Percentiles rank a stretch among this genome's conserved stretches.
Evolutionary conservation across 2,797 vertebrate genomes (phyloP).

Genomic region (Macropodus opercularis): DNA sequence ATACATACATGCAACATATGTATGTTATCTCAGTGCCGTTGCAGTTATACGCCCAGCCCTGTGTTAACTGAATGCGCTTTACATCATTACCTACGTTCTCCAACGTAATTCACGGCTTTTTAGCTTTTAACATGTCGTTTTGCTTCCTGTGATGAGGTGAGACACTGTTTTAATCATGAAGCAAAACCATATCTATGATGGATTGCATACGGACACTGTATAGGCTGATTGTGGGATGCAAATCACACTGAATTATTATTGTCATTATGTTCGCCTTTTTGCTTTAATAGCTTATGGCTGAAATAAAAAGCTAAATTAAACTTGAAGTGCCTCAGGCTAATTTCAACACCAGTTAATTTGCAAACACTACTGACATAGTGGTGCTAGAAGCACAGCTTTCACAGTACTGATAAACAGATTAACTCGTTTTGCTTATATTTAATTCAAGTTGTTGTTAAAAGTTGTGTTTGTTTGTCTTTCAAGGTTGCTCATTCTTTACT

Average conservation of each 20-base stretch:
- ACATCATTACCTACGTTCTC: no score
- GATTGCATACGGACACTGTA: no score
- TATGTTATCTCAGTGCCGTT: not conserved
- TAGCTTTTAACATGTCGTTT: not conserved
- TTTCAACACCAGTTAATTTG: not conserved
- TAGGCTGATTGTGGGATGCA: no score
- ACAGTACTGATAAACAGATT: constrained; percentile 5
- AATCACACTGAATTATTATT: no score
- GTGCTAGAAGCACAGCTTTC: not conserved
- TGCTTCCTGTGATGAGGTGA: no score
- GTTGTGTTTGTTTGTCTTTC: constrained; percentile 26
- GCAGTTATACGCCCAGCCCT: not conserved
- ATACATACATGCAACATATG: no score
- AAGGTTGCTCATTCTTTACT: not conserved
- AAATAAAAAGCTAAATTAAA: not conserved
- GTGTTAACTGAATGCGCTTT: not conserved
- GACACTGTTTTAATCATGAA: no score
- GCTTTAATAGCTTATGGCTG: not conserved
- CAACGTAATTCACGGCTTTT: no score
- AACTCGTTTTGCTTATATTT: no score
- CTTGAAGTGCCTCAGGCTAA: not conserved
- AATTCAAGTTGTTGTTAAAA: no score
- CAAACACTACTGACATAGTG: not conserved
- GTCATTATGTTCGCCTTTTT: no score
- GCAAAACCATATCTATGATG: no score